Evolutionary conservation across 1,140 invertebrate species (phyloP), one percentile per base, ranked within the genome.

Genomic region (Ceratosolen solmsi): DNA sequence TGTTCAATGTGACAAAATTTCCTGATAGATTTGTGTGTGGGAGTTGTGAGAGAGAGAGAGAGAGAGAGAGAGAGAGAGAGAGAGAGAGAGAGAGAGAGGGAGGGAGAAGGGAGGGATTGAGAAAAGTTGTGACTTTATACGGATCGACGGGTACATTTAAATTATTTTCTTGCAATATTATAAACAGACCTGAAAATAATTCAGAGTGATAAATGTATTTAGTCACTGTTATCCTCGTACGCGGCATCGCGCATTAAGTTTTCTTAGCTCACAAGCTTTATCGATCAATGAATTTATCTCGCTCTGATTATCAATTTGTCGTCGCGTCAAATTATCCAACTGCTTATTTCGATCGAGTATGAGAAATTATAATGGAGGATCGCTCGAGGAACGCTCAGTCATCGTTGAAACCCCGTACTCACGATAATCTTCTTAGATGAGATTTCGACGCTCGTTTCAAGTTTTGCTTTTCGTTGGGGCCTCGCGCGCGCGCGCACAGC

Each of bases 251-350:
- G 9, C 63, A 25, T 46, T 36, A 46, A 25, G 15, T 13, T 46
- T n/a, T 63, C n/a, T 78, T 20, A 0, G 17, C 2, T 22, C 7
- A 22, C 49, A 38, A 15, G 22, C n/a, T 68, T 68, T 54, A 75
- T 54, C 58, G 72, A 81, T 75, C 79, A n/a, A 36, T 30, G 33
- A 81, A 81, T 81, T 81, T 46, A 73, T 75, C 71, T 81, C 38
- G 15, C 65, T 63, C 25, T 30, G 38, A 82, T 82, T 82, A 82
- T 82, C 81, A 82, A 82, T 82, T 82, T 82, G 81, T 82, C 81
- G 68, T 76, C 68, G 73, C 68, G 74, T 82, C 68, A 73, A 78
- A 82, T 73, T 82, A 73, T 82, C 65, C 13, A 65, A 73, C 63
- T 78, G 68, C 68, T 82, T 77, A 82, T 78, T 82, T 82, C 30